These are phyloP conservation scores for Toxostoma redivivum DNA, from an alignment of 2,113 vertebrate species.

Conservation along the genomic window DNA sequence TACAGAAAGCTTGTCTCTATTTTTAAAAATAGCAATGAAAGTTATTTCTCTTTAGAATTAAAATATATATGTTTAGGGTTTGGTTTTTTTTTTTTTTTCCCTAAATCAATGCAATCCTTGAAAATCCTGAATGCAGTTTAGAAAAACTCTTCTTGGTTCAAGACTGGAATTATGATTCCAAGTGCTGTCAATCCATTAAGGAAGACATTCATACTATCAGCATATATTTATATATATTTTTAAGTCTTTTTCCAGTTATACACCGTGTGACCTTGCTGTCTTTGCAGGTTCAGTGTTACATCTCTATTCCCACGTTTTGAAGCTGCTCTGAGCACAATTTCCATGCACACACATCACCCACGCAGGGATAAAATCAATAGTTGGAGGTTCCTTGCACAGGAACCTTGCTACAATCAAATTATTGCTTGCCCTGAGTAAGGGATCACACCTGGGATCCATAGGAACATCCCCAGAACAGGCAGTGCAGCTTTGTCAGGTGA, in stretches of 20 bases:
- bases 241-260: background rate
- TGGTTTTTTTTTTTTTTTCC: accelerated
- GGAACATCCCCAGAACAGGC: background rate
- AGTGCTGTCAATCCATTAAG: background rate
- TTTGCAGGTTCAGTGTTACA: background rate
- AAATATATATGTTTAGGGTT: background rate
- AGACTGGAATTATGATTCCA: background rate
- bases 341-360: accelerated
- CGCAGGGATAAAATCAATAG: accelerated
- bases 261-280: background rate
- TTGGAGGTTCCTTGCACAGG: accelerated
- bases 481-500: background rate
- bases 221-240: background rate
- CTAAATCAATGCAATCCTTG: background rate
- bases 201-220: background rate
- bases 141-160: background rate
- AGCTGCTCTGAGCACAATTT: background rate
- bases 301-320: background rate
- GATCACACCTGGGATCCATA: accelerated
- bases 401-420: background rate
- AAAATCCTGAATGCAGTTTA: background rate
- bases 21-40: background rate
- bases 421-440: background rate
- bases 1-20: accelerated
- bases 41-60: background rate